Evolutionary conservation across 2,797 vertebrate species (phyloP).

Genomic region (Darevskia nairensis): DNA sequence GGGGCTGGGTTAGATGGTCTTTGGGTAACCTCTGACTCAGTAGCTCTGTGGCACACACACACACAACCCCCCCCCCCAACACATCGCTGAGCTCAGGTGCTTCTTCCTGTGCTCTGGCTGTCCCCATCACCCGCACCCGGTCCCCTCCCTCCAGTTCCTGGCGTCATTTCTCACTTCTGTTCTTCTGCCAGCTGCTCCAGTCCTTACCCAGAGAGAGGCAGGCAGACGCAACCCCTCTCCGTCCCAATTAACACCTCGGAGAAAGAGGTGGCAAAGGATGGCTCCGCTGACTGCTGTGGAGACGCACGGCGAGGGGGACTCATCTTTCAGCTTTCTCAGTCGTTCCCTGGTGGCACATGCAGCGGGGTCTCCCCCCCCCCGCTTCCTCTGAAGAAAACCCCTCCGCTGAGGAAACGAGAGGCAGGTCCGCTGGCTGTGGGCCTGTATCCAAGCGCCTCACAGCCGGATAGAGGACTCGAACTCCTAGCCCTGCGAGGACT

Average conservation of each 20-base stretch:
- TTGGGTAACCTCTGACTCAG: neutral
- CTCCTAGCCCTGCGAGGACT: no score
- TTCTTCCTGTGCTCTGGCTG: neutral
- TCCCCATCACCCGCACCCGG: no score
- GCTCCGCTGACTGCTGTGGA: neutral
- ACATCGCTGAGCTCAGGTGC: neutral
- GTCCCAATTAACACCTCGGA: constrained; percentile 27
- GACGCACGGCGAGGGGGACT: neutral
- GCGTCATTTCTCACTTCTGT: neutral
- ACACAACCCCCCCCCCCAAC: neutral
- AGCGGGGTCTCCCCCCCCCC: neutral
- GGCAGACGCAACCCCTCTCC: neutral
- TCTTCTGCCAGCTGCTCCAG: constrained; percentile 19
- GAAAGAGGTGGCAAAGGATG: neutral
- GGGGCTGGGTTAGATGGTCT: neutral
- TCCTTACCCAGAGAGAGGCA: neutral
- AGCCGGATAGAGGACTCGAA: no score
- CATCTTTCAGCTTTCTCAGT: neutral
- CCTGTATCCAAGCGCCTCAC: no score
- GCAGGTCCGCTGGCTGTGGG: no score
- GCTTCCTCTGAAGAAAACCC: neutral
- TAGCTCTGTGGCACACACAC: neutral
- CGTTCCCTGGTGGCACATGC: neutral
- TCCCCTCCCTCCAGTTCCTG: neutral
- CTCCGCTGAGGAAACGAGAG: neutral